Evolutionary conservation across 2,113 vertebrate genomes (phyloP), one percentile per base, ranked within the genome.

Genomic region (Plectropomus leopardus): DNA sequence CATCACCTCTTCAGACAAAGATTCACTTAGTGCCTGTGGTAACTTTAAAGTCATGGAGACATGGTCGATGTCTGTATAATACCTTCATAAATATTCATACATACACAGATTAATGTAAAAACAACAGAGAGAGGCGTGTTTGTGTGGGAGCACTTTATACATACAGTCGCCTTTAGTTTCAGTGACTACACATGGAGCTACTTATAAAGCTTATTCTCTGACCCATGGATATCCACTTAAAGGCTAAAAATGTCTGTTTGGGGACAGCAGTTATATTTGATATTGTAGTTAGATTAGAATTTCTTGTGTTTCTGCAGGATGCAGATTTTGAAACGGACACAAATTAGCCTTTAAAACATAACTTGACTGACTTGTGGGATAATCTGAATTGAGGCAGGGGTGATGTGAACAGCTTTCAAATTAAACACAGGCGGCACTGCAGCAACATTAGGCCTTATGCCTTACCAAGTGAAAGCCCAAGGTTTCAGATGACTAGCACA

Each of bases 151-250:
- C 53, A 58, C 5, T 90, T 40, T 79, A 16, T 91, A 79, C 82
- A 86, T 83, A 86, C 68, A 83, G 72, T 81, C n/a, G 72, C 76
- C 55, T 58, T 74, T 26, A 79, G 44, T 84, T 76, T 70, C 77
- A 82, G 57, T 74, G 75, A 60, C 64, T 32, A 80, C 50, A 84
- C 54, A 60, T 36, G 14, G 57, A 82, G n/a, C 51, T 73, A 64
- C 67, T 63, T 13, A 64, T 60, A 24, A 79, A 58, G 48, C 54
- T 64, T 51, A 60, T 68, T 7, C 26, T 60, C 30, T 72, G 61
- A 21, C 42, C 48, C 7, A 13, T 65, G 67, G 57, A 58, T 58
- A 72, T 16, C 67, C 28, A 48, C 19, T 57, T 63, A 51, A 47
- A 72, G 15, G 47, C n/a, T 55, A 30, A 71, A n/a, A 1, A 19